Evolutionary conservation across 2,113 vertebrate genomes (phyloP).

Genomic region (Lutjanus erythropterus): DNA sequence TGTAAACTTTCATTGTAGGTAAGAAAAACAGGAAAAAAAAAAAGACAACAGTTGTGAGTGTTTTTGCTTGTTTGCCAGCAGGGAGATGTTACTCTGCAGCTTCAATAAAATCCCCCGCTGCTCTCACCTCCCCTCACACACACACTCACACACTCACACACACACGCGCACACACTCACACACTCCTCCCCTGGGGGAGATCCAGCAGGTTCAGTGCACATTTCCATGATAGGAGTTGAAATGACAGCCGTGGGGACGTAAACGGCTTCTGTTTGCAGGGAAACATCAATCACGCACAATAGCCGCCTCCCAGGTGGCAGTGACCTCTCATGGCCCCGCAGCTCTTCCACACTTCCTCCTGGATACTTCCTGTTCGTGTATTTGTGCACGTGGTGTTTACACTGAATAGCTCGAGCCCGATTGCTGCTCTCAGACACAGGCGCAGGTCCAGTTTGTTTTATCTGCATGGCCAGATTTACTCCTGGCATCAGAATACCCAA

Average conservation of each 20-base stretch:
- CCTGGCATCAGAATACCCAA: background rate
- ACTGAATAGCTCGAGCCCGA: background rate
- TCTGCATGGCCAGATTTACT: constrained; percentile 15
- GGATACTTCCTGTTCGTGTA: constrained; percentile 33
- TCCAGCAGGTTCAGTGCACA: constrained; percentile 54
- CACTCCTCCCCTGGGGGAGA: constrained; percentile 1
- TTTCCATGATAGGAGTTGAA: constrained; percentile 62
- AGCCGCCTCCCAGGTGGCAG: constrained; percentile 54
- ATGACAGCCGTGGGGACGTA: constrained; percentile 54
- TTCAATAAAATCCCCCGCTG: constrained; percentile 6
- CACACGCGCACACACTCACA: constrained; percentile 8
- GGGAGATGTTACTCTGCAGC: constrained; percentile 37
- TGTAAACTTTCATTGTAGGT: background rate
- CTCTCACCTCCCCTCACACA: background rate
- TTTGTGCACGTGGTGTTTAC: constrained; percentile 6
- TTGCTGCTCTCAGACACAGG: background rate
- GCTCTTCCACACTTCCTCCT: constrained; percentile 27
- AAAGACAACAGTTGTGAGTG: constrained; percentile 4
- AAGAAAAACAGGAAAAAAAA: background rate
- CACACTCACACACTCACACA: constrained; percentile 15
- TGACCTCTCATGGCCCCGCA: constrained; percentile 43
- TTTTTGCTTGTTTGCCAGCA: constrained; percentile 36
- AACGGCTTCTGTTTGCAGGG: constrained; percentile 57
- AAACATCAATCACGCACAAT: constrained; percentile 59
- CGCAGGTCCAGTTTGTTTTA: background rate